Conservation (phyloP, 2,113 vertebrate species). For the Chascanopsetta lugubris region DNA sequence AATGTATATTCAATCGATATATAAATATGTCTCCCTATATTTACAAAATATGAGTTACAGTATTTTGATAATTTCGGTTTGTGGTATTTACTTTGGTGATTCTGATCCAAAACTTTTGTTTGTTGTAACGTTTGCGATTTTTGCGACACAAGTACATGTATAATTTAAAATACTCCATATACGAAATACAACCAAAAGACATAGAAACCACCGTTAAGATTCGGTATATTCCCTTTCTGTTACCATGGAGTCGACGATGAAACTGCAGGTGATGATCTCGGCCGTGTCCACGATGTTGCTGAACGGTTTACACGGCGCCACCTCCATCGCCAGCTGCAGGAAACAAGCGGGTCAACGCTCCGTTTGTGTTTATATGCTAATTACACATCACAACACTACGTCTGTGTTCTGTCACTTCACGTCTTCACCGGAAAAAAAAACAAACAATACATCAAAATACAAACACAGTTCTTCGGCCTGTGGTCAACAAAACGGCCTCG, state of each 20-base stretch:
- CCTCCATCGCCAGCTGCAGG: slow-evolving; percentile 84
- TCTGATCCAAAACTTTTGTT: too few species aligned
- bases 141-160: too few species aligned
- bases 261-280: slow-evolving; percentile 89
- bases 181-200: too few species aligned
- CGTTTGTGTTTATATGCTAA: neutral
- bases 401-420: neutral
- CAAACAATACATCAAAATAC: slow-evolving; percentile 8
- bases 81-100: too few species aligned
- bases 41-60: too few species aligned
- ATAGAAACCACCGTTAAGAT: too few species aligned
- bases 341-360: neutral
- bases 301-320: slow-evolving; percentile 91
- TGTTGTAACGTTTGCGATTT: too few species aligned
- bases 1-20: too few species aligned
- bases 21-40: too few species aligned
- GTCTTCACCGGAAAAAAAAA: slow-evolving; percentile 12
- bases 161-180: too few species aligned
- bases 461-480: slow-evolving; percentile 10
- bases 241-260: slow-evolving; percentile 91
- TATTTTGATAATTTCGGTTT: too few species aligned
- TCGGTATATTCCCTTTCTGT: slow-evolving; percentile 2
- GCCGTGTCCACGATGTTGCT: slow-evolving; percentile 90
- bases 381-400: neutral
- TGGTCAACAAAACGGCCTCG: slow-evolving; percentile 9